Percentiles rank a stretch among this genome's conserved stretches.
Evolutionary conservation across 1,140 invertebrate genomes (phyloP).

Genomic region (Drosophila neocordata): DNA sequence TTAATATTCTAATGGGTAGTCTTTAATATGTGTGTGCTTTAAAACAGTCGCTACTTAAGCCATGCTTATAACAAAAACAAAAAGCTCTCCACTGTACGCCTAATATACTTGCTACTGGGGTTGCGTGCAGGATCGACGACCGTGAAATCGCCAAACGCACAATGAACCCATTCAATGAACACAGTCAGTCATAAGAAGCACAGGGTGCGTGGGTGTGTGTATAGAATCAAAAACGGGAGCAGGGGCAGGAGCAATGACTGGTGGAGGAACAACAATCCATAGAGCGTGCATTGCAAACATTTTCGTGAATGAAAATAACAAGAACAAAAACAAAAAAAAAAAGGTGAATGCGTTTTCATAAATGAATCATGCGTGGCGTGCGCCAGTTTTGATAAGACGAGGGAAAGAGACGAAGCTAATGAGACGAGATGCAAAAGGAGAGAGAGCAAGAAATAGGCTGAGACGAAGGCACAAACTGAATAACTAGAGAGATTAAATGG

Average conservation of each 20-base stretch:
- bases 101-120: conserved; percentile 54
- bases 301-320: conserved; percentile 75
- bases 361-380: conserved; percentile 69
- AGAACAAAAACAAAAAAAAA: conserved; percentile 50
- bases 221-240: not conserved
- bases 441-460: conserved; percentile 56
- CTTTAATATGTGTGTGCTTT: not conserved
- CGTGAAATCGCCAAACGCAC: conserved; percentile 75
- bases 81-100: conserved; percentile 2
- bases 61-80: conserved; percentile 1
- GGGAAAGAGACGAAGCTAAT: conserved; percentile 13
- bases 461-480: conserved; percentile 40
- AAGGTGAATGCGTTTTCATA: conserved; percentile 64
- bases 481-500: conserved; percentile 57
- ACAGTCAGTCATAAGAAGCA: conserved; percentile 34
- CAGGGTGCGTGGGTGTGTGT: conserved; percentile 18
- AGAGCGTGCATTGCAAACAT: conserved; percentile 61
- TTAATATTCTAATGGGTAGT: too few species aligned
- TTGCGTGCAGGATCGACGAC: conserved; percentile 78
- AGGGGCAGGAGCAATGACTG: not conserved
- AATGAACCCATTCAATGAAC: conserved; percentile 66
- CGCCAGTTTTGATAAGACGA: conserved; percentile 54
- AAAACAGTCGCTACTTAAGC: not conserved
- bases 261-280: conserved; percentile 44
- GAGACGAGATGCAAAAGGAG: conserved; percentile 10